phyloP scores from a whole-genome alignment of 1,140 invertebrate genomes.

The Rhizoglyphus robini region DNA sequence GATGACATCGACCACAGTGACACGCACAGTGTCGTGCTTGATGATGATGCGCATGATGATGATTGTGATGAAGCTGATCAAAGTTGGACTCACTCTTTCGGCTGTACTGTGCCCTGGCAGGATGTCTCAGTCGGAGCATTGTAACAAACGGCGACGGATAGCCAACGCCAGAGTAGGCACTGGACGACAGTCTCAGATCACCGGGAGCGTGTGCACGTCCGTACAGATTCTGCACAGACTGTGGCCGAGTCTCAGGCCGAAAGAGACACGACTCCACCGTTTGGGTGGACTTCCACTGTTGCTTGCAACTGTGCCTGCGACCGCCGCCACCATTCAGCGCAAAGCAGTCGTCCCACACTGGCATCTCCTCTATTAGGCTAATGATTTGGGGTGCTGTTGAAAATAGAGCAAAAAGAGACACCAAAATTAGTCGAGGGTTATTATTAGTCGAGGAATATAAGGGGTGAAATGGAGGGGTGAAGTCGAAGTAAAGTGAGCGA shows the following conservation, averaged over 20 bases:
- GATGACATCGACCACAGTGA: not conserved
- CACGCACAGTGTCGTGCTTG: not conserved
- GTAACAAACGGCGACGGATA: constrained; percentile 1
- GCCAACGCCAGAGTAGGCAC: not conserved
- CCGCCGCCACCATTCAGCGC: not conserved
- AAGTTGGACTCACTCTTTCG: no score
- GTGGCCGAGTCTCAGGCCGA: not conserved
- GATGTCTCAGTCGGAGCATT: not conserved
- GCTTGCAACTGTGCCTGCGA: no score
- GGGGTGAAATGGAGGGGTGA: no score
- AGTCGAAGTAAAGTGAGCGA: no score
- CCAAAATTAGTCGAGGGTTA: no score
- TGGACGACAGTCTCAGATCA: not conserved
- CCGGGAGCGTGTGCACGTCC: constrained; percentile 5
- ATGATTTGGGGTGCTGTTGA: not conserved
- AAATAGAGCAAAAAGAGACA: constrained; percentile 2
- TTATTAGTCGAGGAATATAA: no score
- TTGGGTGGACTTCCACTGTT: not conserved
- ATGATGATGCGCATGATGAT: no score
- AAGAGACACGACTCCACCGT: not conserved
- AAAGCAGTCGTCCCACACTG: not conserved
- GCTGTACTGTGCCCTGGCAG: no score
- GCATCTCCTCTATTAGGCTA: not conserved
- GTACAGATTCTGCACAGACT: not conserved
- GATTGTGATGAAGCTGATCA: no score